Evolutionary conservation across 2,113 vertebrate species (phyloP), one percentile per base, ranked within the genome.

Genomic region (Nothoprocta perdicaria): DNA sequence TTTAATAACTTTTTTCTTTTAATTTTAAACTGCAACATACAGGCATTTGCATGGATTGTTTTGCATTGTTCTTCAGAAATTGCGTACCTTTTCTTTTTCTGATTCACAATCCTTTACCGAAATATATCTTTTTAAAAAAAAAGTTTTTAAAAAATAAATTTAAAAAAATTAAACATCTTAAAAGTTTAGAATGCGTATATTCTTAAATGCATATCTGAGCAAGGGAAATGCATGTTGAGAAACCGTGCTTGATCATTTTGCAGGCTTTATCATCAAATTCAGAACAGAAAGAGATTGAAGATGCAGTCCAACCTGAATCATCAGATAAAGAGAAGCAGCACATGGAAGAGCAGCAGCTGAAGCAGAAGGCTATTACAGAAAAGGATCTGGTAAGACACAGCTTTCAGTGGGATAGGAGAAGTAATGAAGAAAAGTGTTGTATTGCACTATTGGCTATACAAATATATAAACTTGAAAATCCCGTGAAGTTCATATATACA

Each of bases 361-460:
- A 97, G 41, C 99, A 99, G 94, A 98, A 99, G 85, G 99, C 99
- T 3, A 96, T 98, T n/a, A 29, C 97, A 53, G 98, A 99, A 76
- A 99, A 99, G 96, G 99, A 99, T 95, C 95, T 98, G 96, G 99
- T 99, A 96, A 96, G 97, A 83, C 66, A 68, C 15, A 26, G 10
- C 1, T 63, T 90, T 26, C n/a, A 15, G 8, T 72, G 24, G 16
- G 75, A 40, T 12, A 63, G 46, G 23, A 84, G 27, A 65, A 18
- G 11, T 78, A 57, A 27, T 2, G 17, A 60, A 67, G 21, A 22
- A 33, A 27, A 50, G 12, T 17, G 1, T 61, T 65, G 6, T 77
- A 10, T 73, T 81, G 24, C 84, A 16, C 31, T 78, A 1, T 73
- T 78, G 63, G n/a, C 29, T 57, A 6, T 31, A 14, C 18, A 50